phyloP scores from a whole-genome alignment of 2,797 vertebrate genomes.

The Labroides dimidiatus region DNA sequence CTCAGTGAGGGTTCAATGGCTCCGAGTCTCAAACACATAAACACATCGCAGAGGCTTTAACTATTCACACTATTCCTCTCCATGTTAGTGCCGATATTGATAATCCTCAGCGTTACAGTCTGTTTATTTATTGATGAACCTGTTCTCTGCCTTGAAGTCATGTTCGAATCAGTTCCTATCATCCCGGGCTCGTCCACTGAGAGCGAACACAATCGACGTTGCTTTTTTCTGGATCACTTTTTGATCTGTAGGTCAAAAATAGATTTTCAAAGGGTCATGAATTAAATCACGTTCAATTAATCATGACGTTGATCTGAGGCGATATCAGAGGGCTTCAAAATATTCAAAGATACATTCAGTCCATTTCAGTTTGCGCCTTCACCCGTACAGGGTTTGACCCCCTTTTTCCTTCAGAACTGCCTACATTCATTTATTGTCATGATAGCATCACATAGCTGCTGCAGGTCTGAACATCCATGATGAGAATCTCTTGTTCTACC shows the following conservation, averaged over 20 bases:
- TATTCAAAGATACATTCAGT: not conserved
- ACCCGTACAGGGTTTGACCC: no score
- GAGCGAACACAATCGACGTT: conserved; percentile 26
- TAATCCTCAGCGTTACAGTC: conserved; percentile 2
- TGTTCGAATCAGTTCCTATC: conserved; percentile 39
- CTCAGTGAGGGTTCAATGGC: conserved; percentile 14
- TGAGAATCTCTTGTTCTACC: no score
- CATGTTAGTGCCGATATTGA: conserved; percentile 37
- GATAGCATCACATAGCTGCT: no score
- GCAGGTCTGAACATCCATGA: no score
- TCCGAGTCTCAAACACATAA: not conserved
- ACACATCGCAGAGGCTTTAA: conserved; percentile 7
- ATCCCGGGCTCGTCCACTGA: conserved; percentile 4
- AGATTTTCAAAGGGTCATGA: conserved; percentile 37
- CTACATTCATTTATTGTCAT: no score
- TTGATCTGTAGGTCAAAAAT: conserved; percentile 57
- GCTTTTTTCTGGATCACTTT: conserved; percentile 49
- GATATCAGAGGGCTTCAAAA: not conserved
- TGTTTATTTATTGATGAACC: conserved; percentile 54
- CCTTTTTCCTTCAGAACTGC: no score
- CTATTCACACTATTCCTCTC: conserved; percentile 8
- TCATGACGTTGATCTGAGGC: no score
- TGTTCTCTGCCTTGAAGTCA: conserved; percentile 43
- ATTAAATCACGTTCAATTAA: no score
- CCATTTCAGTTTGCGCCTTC: no score